Conservation (phyloP, 2,797 vertebrate genomes). For the Poecile montanus region DNA sequence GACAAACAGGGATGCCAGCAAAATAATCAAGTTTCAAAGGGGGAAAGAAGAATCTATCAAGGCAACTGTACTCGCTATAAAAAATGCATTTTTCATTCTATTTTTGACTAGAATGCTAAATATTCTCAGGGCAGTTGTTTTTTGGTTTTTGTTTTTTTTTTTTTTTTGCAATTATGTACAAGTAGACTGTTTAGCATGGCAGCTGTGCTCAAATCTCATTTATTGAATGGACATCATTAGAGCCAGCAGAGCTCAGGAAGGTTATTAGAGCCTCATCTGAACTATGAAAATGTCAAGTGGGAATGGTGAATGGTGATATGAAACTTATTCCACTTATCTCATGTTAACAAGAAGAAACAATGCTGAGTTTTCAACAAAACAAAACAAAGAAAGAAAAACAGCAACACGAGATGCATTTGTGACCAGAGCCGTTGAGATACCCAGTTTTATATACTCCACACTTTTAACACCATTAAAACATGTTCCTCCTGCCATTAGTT, state of each 20-base stretch:
- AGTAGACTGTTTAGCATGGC: constrained; percentile 40
- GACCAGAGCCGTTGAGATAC: neutral
- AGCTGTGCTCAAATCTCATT: constrained; percentile 38
- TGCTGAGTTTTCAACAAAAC: neutral
- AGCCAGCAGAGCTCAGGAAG: constrained; percentile 67
- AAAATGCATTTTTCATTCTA: neutral
- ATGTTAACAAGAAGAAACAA: constrained; percentile 71
- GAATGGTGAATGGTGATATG: constrained; percentile 43
- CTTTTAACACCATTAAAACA: constrained; percentile 69
- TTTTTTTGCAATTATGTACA: constrained; percentile 32
- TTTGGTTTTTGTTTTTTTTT: neutral
- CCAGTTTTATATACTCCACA: neutral
- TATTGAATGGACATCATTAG: constrained; percentile 74
- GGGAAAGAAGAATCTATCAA: neutral
- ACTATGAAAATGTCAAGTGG: constrained; percentile 72
- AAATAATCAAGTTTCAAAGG: neutral
- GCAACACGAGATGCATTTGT: constrained; percentile 21
- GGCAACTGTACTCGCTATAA: neutral
- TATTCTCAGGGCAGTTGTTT: neutral
- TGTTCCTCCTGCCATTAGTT: constrained; percentile 44
- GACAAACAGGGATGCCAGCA: neutral
- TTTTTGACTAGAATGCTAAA: neutral
- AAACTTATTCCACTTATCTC: constrained; percentile 64
- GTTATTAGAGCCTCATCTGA: constrained; percentile 75
- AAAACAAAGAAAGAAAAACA: neutral